A percentile compares a stretch with the other conserved stretches of the same genome.
These are phyloP conservation scores for Blastobasis adustella DNA, from an alignment of 2,888 invertebrate genomes.

Conservation along the genomic window DNA sequence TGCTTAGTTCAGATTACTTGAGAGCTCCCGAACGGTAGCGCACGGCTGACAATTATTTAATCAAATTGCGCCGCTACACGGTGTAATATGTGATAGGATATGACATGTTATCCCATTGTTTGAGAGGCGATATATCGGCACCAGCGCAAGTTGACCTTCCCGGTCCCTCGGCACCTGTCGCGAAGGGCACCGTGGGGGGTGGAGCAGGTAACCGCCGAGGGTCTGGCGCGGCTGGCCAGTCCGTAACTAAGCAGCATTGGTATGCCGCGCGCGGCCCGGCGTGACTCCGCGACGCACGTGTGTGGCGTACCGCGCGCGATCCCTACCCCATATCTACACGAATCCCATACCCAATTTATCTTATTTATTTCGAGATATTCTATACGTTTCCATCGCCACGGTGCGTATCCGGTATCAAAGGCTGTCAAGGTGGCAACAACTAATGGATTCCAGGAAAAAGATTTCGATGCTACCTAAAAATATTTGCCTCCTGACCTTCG, in stretches of 20 bases:
- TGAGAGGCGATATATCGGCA: constrained; percentile 21
- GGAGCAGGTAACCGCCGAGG: constrained; percentile 19
- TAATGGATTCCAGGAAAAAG: constrained; percentile 32
- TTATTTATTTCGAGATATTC: constrained; percentile 42
- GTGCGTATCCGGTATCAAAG: constrained; percentile 29
- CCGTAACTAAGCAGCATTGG: constrained; percentile 26
- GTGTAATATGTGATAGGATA: constrained; percentile 26
- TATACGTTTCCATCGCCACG: constrained; percentile 33
- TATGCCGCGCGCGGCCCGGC: constrained; percentile 42
- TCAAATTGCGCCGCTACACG: constrained; percentile 11
- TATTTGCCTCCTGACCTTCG: neutral
- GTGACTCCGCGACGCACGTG: constrained; percentile 54
- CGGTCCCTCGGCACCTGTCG: constrained; percentile 7
- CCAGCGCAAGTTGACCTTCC: constrained; percentile 27
- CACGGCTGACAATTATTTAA: constrained; percentile 4
- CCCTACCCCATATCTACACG: constrained; percentile 35
- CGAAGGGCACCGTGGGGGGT: neutral
- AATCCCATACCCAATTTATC: constrained; percentile 50
- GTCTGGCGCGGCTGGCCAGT: constrained; percentile 34
- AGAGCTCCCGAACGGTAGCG: too few species aligned
- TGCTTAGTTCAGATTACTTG: too few species aligned
- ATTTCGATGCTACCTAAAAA: neutral
- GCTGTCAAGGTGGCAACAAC: constrained; percentile 14
- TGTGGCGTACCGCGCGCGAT: constrained; percentile 33
- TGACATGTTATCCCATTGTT: constrained; percentile 25